A percentile compares a stretch with the other conserved stretches of the same genome.
Evolutionary conservation across 2,113 vertebrate genomes (phyloP).

Genomic region (Entosphenus tridentatus): DNA sequence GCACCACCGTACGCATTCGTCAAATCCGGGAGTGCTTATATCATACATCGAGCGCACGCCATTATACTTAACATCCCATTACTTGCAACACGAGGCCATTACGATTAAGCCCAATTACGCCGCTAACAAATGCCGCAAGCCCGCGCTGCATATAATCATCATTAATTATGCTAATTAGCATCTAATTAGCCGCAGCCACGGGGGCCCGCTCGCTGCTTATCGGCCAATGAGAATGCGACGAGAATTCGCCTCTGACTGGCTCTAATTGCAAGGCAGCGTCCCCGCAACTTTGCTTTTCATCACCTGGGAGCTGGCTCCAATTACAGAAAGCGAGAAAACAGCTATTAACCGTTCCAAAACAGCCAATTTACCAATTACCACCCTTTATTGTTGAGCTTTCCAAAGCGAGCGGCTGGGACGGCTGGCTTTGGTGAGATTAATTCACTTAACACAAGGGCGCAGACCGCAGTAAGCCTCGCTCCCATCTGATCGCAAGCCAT

Average conservation of each 20-base stretch:
- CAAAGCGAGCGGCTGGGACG: no score
- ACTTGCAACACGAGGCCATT: not conserved
- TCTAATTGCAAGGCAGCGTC: not conserved
- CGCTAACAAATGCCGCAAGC: conserved; percentile 2
- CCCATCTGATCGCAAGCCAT: no score
- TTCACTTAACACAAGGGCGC: no score
- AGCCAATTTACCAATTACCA: conserved; percentile 3
- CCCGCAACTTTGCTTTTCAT: not conserved
- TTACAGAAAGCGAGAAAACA: not conserved
- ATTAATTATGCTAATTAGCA: conserved; percentile 6
- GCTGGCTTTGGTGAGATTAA: no score
- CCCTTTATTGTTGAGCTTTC: no score
- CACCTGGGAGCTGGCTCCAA: not conserved
- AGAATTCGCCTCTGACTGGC: not conserved
- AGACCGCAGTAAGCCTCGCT: no score
- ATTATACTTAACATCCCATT: not conserved
- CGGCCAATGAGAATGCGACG: not conserved
- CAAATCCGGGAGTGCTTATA: no score
- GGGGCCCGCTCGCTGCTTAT: no score
- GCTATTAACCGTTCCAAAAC: not conserved
- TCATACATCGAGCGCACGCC: no score
- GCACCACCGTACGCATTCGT: no score
- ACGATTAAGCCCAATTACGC: not conserved
- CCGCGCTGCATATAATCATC: conserved; percentile 4
- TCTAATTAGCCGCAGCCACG: not conserved